Evolutionary conservation across 64 coral and sea anemone genomes (phyloP), one percentile per base, ranked within the genome.

Genomic region (Stichodactyla mertensii): DNA sequence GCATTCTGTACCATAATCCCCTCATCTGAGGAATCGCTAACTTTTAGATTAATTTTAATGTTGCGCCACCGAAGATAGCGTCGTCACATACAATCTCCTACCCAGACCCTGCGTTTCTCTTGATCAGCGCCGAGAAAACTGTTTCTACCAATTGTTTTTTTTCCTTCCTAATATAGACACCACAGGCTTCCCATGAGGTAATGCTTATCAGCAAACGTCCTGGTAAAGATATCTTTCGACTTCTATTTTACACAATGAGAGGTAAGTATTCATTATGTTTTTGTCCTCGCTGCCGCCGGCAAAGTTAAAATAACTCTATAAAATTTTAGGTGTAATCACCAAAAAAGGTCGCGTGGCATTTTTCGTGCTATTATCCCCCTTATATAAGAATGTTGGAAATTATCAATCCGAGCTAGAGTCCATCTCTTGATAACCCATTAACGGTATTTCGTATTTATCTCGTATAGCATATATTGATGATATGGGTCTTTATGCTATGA

Each of bases 391-490:
- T 45, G 36, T 45, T 45, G 36, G 36, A 45, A 45, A 45, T 45
- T 45, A 45, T 45, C 36, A 45, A 45, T 45, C 36, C 36, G 36
- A 45, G 28, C 28, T 31, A 31, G 36, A 45, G 36, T 45, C 36
- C 36, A 45, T 45, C 14, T 58, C 14, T 58, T 58, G 56, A 58
- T 58, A 58, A 58, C 56, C 36, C 36, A 45, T 45, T 45, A 45
- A 45, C 36, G 36, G 36, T 45, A 45, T 45, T 45, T 26, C 24
- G n/a, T 74, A 13, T 4, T 81, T 81, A 54, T 20, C 15, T 54
- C 53, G 6, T 9, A 66, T 52, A 98, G 95, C 95, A 5, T 94
- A 94, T 24, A 98, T 94, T 69, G 92, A 95, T 77, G 90, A 94
- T 54, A 89, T 98, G 95, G 87, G 92, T 52, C 20, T 98, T 45